Evolutionary conservation across 2,113 vertebrate species (phyloP).

Genomic region (Brachypodius melanocephalos): DNA sequence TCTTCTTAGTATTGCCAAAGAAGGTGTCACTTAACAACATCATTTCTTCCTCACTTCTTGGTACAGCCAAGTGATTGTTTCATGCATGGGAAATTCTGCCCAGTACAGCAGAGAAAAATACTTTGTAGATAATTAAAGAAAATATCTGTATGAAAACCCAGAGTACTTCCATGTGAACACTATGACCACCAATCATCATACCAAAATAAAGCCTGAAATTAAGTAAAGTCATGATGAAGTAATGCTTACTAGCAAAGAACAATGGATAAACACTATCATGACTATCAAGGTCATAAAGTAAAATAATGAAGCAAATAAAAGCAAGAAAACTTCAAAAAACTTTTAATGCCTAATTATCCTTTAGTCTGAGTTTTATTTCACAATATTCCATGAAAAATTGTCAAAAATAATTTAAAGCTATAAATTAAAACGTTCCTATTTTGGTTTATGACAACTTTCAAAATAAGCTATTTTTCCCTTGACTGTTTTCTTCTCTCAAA

Average conservation of each 20-base stretch:
- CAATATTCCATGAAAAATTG: not conserved
- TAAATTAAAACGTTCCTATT: not conserved
- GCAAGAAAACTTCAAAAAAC: not conserved
- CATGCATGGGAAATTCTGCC: not conserved
- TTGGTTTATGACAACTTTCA: not conserved
- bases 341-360: not conserved
- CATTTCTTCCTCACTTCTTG: not conserved
- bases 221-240: not conserved
- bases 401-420: slow-evolving; percentile 14
- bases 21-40: not conserved
- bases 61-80: not conserved
- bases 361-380: not conserved
- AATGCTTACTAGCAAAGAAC: not conserved
- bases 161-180: not conserved
- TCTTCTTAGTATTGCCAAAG: not conserved
- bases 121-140: not conserved
- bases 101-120: not conserved
- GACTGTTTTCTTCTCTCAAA: not conserved
- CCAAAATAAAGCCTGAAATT: not conserved
- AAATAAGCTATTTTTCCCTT: not conserved
- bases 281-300: not conserved
- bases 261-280: not conserved
- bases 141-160: not conserved
- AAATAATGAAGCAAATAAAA: not conserved
- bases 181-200: not conserved